A percentile compares a stretch with the other conserved stretches of the same genome.
Evolutionary conservation across 2,888 invertebrate species (phyloP).

Genomic region (Patella depressa): DNA sequence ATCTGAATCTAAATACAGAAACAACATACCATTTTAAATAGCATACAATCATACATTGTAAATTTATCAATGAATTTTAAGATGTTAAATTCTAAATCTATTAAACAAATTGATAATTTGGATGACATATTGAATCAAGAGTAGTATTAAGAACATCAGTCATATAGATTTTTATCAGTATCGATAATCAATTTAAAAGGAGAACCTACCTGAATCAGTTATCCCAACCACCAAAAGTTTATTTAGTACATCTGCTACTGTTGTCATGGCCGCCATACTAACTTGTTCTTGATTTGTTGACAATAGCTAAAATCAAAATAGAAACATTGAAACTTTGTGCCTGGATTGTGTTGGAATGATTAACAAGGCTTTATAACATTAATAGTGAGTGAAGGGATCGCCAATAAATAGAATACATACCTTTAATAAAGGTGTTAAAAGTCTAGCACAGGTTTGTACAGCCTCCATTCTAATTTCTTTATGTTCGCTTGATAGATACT

Average conservation of each 20-base stretch:
- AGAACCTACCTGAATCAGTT: conserved; percentile 82
- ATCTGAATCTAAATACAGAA: conserved; percentile 81
- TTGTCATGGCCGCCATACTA: conserved; percentile 84
- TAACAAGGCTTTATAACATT: too few relatives aligned
- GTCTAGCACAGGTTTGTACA: conserved; percentile 91
- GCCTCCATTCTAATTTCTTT: conserved; percentile 94
- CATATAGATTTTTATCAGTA: neutral
- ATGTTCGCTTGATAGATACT: conserved; percentile 90
- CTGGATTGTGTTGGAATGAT: too few relatives aligned
- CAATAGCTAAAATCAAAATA: conserved; percentile 50
- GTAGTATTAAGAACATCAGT: neutral
- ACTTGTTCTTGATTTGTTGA: conserved; percentile 59
- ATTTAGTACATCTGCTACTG: conserved; percentile 91
- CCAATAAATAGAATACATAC: conserved; percentile 41
- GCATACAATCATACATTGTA: too few relatives aligned
- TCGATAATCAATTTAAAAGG: neutral
- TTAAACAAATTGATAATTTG: too few relatives aligned
- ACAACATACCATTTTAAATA: neutral
- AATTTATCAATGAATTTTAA: too few relatives aligned
- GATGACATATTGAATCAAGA: neutral
- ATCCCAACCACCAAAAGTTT: conserved; percentile 93
- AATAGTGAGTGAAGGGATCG: too few relatives aligned
- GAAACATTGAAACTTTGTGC: too few relatives aligned
- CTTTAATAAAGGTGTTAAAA: conserved; percentile 86
- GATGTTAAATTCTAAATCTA: too few relatives aligned